Evolutionary conservation across 2,113 vertebrate species (phyloP), one percentile per base, ranked within the genome.

Genomic region (Chascanopsetta lugubris): DNA sequence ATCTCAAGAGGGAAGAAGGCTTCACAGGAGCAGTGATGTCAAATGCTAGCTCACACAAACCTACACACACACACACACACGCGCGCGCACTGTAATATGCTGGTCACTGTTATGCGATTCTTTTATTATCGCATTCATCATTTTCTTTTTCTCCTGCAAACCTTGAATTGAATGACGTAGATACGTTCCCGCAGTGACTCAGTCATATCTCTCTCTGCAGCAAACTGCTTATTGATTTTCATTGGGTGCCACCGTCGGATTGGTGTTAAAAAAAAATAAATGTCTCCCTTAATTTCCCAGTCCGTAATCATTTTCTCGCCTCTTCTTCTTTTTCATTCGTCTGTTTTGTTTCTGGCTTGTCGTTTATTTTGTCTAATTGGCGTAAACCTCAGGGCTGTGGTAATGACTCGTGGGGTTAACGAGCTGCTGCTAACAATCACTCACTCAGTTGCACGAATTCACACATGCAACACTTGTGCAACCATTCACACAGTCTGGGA

Each of bases 321-420:
- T 64, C 49, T 2, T 58, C 30, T 74, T 79, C 45, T 74, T 83
- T 80, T 74, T 66, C 40, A 72, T 84, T 79, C 73, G 66, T 80
- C 61, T 64, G 49, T 58, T 75, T 73, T 73, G 59, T 56, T 79
- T 78, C 75, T 74, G 6, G 46, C 57, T 68, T 51, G 34, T 69
- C 40, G 57, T 82, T 85, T 75, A 73, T 76, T 85, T 81, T 78
- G 75, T 69, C 75, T 83, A 87, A 87, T 85, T 85, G 75, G 64
- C 54, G 32, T 78, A 85, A 86, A 86, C 76, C 80, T 86, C 72
- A 40, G 49, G 77, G 74, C 70, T 83, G 83, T 59, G 85, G 82
- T 78, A 84, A 79, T 65, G 75, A 83, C 83, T 87, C 71, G 71
- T 72, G 75, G 83, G 76, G 84, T 83, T 86, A 86, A 86, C 73